Evolutionary conservation across 1,140 invertebrate genomes (phyloP).

Genomic region (Babylonia areolata): DNA sequence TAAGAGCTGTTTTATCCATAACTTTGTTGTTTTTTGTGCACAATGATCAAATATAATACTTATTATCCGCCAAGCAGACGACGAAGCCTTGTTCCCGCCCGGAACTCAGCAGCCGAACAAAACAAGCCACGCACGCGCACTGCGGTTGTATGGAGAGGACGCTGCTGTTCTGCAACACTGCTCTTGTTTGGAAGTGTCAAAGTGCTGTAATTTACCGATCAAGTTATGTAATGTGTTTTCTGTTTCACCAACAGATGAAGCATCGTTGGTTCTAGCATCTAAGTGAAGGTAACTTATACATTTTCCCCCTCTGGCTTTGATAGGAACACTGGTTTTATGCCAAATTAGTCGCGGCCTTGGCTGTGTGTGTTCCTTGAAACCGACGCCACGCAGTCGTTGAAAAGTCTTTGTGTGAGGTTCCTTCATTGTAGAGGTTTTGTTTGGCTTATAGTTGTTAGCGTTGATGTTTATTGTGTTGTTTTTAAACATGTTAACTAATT

Average conservation of each 20-base stretch:
- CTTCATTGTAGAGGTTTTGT: not conserved
- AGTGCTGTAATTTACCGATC: slow-evolving; percentile 18
- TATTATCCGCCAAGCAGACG: slow-evolving; percentile 14
- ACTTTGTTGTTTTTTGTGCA: too few species aligned
- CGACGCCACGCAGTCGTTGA: slow-evolving; percentile 15
- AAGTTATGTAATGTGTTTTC: not conserved
- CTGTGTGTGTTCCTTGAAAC: not conserved
- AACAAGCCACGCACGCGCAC: slow-evolving; percentile 24
- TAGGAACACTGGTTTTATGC: not conserved
- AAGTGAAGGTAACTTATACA: not conserved
- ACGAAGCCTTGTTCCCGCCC: slow-evolving; percentile 34
- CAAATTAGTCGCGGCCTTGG: not conserved
- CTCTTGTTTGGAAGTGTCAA: not conserved
- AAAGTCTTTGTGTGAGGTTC: not conserved
- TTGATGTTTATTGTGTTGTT: not conserved
- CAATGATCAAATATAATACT: not conserved
- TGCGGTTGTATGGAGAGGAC: slow-evolving; percentile 20
- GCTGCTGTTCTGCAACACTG: slow-evolving; percentile 15
- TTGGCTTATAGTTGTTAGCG: not conserved
- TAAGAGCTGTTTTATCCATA: too few species aligned
- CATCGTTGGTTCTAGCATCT: too few species aligned
- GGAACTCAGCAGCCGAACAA: not conserved
- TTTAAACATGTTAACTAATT: not conserved
- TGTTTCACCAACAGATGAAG: not conserved
- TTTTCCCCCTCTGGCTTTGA: not conserved